Percentiles rank a stretch among this genome's conserved stretches.
Evolutionary conservation across 2,797 vertebrate species (phyloP).

Genomic region (Rhadinocentrus ornatus): DNA sequence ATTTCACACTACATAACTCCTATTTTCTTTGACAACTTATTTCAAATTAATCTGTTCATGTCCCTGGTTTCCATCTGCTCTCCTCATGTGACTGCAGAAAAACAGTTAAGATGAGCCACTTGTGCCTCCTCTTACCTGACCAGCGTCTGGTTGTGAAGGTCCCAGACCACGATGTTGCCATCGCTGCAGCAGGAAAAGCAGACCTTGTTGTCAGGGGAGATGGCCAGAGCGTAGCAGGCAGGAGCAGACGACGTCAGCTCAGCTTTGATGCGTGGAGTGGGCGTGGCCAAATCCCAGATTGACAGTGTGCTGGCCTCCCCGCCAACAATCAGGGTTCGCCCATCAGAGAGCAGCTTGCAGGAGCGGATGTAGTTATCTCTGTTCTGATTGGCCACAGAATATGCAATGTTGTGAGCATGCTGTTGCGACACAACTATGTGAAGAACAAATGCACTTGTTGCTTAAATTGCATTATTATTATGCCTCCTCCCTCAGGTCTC

Average conservation of each 20-base stretch:
- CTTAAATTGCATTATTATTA: too few relatives aligned
- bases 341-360: conserved; percentile 80
- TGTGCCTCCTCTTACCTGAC: conserved; percentile 63
- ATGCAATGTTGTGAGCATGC: too few relatives aligned
- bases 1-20: background rate
- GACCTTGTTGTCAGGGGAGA: conserved; percentile 82
- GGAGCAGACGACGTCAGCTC: conserved; percentile 79
- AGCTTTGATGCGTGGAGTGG: conserved; percentile 81
- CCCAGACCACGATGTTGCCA: conserved; percentile 82
- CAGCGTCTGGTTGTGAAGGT: conserved; percentile 81
- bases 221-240: conserved; percentile 82
- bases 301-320: conserved; percentile 82
- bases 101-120: background rate
- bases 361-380: conserved; percentile 83
- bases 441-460: too few relatives aligned
- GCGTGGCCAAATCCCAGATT: conserved; percentile 81
- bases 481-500: conserved; percentile 31
- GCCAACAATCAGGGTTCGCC: conserved; percentile 79
- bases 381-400: conserved; percentile 78
- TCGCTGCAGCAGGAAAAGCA: conserved; percentile 95
- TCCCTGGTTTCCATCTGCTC: background rate
- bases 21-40: background rate
- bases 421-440: too few relatives aligned
- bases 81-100: background rate
- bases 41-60: background rate